Conservation (phyloP, 2,113 vertebrate species). For the Paraplagusia blochii region DNA sequence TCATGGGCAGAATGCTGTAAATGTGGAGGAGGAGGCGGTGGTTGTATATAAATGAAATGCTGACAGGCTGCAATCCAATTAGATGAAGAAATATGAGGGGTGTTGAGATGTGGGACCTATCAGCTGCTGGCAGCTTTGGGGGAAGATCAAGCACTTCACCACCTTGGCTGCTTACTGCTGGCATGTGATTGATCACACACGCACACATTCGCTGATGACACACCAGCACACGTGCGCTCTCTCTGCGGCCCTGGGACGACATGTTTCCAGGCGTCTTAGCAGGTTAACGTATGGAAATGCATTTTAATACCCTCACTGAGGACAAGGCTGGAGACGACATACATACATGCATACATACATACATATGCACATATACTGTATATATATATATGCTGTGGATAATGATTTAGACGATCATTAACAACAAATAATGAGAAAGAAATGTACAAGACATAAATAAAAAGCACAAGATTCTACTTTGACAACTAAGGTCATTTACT, state of each 20-base stretch:
- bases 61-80: constrained; percentile 67
- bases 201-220: neutral
- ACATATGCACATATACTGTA: no score
- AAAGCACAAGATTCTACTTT: no score
- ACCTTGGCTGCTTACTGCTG: constrained; percentile 22
- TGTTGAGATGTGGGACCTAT: constrained; percentile 48
- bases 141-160: constrained; percentile 64
- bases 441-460: no score
- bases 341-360: neutral
- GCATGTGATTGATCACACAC: constrained; percentile 40
- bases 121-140: constrained; percentile 51
- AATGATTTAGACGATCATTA: no score
- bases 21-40: constrained; percentile 52
- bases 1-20: constrained; percentile 36
- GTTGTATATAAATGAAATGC: constrained; percentile 54
- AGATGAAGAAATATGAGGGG: constrained; percentile 72
- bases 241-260: constrained; percentile 10
- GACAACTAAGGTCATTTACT: no score
- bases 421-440: no score
- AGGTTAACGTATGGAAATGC: neutral
- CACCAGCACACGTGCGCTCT: constrained; percentile 22
- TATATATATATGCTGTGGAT: no score
- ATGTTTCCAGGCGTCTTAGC: neutral
- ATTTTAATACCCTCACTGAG: neutral
- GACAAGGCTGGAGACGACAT: neutral